Evolutionary conservation across 2,113 vertebrate genomes (phyloP).

Genomic region (Dinomys branickii): DNA sequence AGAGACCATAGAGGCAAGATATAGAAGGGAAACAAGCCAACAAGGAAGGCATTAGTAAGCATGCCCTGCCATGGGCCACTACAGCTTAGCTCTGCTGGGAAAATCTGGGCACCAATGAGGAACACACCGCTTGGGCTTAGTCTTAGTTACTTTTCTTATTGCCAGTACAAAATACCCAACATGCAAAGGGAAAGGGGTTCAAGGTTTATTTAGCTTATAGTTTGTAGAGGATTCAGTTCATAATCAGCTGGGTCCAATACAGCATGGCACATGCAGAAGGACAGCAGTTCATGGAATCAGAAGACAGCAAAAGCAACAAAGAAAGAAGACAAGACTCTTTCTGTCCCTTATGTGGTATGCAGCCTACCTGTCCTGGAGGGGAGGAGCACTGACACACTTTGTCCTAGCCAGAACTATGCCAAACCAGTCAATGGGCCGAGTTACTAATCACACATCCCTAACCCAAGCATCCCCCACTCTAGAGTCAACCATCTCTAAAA

Average conservation of each 20-base stretch:
- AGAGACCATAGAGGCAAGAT: background rate
- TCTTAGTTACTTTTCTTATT: background rate
- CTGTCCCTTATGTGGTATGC: background rate
- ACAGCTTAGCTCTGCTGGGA: background rate
- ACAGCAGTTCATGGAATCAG: background rate
- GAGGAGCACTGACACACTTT: background rate
- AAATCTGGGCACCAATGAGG: background rate
- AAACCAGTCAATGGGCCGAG: background rate
- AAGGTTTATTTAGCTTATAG: background rate
- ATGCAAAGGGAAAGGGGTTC: background rate
- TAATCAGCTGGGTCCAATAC: background rate
- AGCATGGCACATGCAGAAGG: background rate
- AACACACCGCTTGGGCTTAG: background rate
- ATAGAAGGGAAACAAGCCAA: background rate
- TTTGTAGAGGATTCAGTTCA: background rate
- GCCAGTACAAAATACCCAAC: background rate
- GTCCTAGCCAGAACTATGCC: background rate
- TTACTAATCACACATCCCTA: background rate
- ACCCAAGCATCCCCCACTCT: background rate
- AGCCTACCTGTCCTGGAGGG: background rate
- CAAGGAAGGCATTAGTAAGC: background rate
- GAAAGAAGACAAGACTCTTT: background rate
- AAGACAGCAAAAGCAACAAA: background rate
- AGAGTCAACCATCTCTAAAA: background rate
- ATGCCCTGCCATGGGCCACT: accelerated